Evolutionary conservation across 2,113 vertebrate genomes (phyloP), one percentile per base, ranked within the genome.

Genomic region (Pelvicachromis taeniatus): DNA sequence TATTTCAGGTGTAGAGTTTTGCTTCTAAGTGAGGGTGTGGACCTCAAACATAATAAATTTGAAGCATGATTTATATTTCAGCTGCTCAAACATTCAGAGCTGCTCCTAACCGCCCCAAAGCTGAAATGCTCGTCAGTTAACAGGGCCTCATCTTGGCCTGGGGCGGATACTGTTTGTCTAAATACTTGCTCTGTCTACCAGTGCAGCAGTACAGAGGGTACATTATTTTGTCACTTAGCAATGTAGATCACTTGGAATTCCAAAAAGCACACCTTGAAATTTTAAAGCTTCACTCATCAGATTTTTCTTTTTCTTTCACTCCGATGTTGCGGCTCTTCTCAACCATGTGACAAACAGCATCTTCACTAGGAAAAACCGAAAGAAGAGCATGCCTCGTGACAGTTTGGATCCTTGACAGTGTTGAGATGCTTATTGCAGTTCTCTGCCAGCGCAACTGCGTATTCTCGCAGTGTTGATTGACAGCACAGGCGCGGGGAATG

Each of bases 401-500:
- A 68, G 75, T 68, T 84, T 63, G 19, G 29, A 59, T 58, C 38
- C 42, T 87, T 58, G 50, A 77, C 61, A 3, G 11, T 81, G 54
- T 78, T 19, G 80, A 83, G 79, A 80, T 87, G 65, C 80, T 85
- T 78, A 54, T 86, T 70, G 53, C 54, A 53, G 40, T 6, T 4
- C 33, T 77, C 35, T 29, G 58, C 11, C 73, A 81, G 23, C 45
- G 33, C n/a, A 80, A 55, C 35, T 55, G 14, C 29, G 48, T 78
- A 35, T 55, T 88, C 16, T 82, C 61, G 23, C 81, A 16, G 38
- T 82, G 42, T 50, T 88, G 75, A 80, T 42, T 85, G 63, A 68
- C 88, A 88, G 90, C 70, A 61, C 38, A 55, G 80, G 61, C 26
- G 55, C 52, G 48, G 70, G 87, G 19, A 85, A 77, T 50, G 61